These are phyloP conservation scores for Chlorospingus flavigularis DNA, from an alignment of 2,797 vertebrate genomes.

Conservation along the genomic window DNA sequence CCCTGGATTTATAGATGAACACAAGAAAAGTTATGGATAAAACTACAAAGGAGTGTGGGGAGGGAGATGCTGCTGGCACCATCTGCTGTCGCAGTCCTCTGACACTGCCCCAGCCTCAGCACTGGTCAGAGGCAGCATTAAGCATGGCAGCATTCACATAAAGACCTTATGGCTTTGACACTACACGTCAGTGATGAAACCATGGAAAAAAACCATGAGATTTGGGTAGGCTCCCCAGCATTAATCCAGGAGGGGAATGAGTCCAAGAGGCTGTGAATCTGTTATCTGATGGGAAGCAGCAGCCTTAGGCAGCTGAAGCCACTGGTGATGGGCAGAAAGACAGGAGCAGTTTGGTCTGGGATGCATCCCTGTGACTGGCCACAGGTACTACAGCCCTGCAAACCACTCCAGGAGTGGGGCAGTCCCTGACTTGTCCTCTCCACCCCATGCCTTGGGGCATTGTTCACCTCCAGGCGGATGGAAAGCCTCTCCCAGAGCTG, in stretches of 20 bases:
- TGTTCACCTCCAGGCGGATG: rapidly evolving
- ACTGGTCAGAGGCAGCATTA: background rate
- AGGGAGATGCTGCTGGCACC: background rate
- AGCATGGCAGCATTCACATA: background rate
- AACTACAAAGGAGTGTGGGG: background rate
- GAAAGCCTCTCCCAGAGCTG: rapidly evolving
- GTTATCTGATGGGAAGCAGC: background rate
- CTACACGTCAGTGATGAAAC: background rate
- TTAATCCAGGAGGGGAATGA: background rate
- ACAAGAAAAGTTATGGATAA: background rate
- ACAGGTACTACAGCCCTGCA: background rate
- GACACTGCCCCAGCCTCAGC: background rate
- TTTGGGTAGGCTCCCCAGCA: background rate
- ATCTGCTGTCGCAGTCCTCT: background rate
- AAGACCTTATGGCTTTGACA: background rate
- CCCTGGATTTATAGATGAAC: background rate
- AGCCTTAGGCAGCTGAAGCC: background rate
- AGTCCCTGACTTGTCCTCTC: background rate
- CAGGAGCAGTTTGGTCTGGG: background rate
- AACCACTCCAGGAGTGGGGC: background rate
- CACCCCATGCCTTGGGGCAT: rapidly evolving
- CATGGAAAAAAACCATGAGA: background rate
- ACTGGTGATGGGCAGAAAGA: background rate
- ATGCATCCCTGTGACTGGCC: background rate
- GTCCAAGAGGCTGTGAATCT: background rate